Conservation (phyloP, 2,888 invertebrate species). For the Saturnia pavonia region DNA sequence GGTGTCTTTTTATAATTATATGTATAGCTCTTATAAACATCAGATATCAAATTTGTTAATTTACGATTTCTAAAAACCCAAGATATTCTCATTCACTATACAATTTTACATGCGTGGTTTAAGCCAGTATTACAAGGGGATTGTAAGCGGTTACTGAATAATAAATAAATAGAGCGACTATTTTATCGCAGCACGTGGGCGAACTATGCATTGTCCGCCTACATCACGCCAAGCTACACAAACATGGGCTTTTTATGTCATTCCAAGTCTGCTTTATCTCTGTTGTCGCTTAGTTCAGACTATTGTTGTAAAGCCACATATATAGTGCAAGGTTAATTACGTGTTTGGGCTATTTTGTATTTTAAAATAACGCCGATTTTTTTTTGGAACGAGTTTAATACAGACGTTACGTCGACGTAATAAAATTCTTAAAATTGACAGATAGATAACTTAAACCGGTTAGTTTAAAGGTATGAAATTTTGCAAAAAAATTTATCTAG, state of each 20-base stretch:
- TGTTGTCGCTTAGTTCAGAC: conserved; percentile 35
- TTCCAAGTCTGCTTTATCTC: conserved; percentile 35
- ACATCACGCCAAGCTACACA: conserved; percentile 25
- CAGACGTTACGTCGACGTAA: neutral
- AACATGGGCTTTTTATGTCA: conserved; percentile 38
- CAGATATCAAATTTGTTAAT: neutral
- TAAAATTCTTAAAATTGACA: too few relatives aligned
- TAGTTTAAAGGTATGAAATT: too few relatives aligned
- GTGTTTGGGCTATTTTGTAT: conserved; percentile 22
- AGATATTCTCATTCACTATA: neutral
- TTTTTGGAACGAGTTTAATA: neutral
- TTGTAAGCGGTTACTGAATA: neutral
- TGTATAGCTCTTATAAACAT: too few relatives aligned
- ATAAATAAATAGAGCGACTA: conserved; percentile 54
- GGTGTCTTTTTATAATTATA: too few relatives aligned
- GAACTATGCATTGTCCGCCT: conserved; percentile 43
- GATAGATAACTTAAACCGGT: too few relatives aligned
- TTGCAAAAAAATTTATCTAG: too few relatives aligned
- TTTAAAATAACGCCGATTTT: neutral
- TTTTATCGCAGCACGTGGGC: conserved; percentile 48
- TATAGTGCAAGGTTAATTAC: conserved; percentile 31
- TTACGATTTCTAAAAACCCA: neutral
- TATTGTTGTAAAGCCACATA: conserved; percentile 26
- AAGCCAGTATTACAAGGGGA: neutral
- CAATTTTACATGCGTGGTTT: neutral